Base-by-base conservation (phyloP, 2,113 vertebrate genomes). In the Lichenostomus cassidix region DNA sequence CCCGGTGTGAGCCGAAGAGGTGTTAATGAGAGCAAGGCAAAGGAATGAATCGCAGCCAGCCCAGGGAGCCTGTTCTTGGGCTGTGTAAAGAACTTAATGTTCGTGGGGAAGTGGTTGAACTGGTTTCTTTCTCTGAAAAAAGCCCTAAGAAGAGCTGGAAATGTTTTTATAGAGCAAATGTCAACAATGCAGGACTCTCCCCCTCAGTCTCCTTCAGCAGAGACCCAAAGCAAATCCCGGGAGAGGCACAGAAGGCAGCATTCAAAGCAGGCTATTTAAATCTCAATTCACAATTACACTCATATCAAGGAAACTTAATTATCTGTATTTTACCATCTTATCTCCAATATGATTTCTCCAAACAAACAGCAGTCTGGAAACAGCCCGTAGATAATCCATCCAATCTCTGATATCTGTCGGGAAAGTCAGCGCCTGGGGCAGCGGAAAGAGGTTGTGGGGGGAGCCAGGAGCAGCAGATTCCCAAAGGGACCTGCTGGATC, bases 91-190 rank as follows among this genome's bases (percentile, higher is more conserved):
- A 87, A 87, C 50, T 8, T 29, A 25, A 53, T 71, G 90, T 78
- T 95, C 83, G 10, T 33, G 59, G 92, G 89, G 90, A 96, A 96
- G 95, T 76, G 92, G 95, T 83, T 58, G 49, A 91, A 96, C 95
- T 94, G 94, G 96, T 94, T 96, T 94, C 74, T 93, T 93, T 91
- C 56, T 44, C 94, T 64, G 74, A 94, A 94, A 95, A 93, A 95
- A 71, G 70, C 65, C 88, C 70, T 65, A 65, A 93, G 94, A 94
- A 95, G 95, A 96, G 88, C 71, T 96, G 82, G 71, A 95, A 97
- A 92, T 86, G 87, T 96, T 97, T 95, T 88, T 95, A 63, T 81
- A 88, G 93, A 88, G 92, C 75, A 95, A 96, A 95, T 88, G 96
- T 96, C 93, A 96, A 95, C 95, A 95, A n/a, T 15, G 60, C 83